Base-by-base conservation (phyloP, 2,797 vertebrate genomes). In the Gymnoscopelus microlampas region DNA sequence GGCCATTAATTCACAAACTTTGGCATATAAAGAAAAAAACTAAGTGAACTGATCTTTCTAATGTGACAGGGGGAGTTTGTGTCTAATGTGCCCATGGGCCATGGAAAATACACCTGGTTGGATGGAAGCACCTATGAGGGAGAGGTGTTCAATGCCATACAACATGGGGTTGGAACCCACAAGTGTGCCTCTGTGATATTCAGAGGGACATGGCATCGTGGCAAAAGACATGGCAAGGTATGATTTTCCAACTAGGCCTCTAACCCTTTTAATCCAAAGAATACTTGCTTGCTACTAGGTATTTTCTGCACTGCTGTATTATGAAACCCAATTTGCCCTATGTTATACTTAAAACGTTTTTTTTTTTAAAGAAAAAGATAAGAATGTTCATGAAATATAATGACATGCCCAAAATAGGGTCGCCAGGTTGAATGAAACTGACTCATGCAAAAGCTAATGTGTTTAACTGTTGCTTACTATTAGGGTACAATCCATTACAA, bases 201-300 rank as follows among this genome's bases (percentile, higher is more conserved):
- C 78, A 47, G 53, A 5, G 98, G 98, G 11, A 87, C 95, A 59
- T 98, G 97, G 98, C 71, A 83, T 71, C 86, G 88, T 0, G 93
- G 96, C 77, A 95, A 91, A 84, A 93, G 94, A 59, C 95, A 98
- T 0, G 96, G 97, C 49, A 95, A 95, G 95, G 97, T 98, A 89
- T 50, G 79, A 71, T 53, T 26, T 19, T 14, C 3, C 4, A 2
- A 2, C 47, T n/a, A 39, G 39, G 39, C 7, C 39, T 8, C 39
- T 35, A 35, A 35, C 32, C 32, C 32, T 35, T 35, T 44, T 44
- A 44, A 44, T 44, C 9, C 10, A 44, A 44, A 44, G 0, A 44
- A 44, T 44, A 13, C 19, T 1, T 10, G 15, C 8, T 3, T 19
- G 10, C 26, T 0, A 61, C 61, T 0, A 29, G 19, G 4, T 48